Percentiles rank a stretch among this genome's conserved stretches.
phyloP scores from a whole-genome alignment of 2,113 vertebrate genomes.

The Meleagris gallopavo region DNA sequence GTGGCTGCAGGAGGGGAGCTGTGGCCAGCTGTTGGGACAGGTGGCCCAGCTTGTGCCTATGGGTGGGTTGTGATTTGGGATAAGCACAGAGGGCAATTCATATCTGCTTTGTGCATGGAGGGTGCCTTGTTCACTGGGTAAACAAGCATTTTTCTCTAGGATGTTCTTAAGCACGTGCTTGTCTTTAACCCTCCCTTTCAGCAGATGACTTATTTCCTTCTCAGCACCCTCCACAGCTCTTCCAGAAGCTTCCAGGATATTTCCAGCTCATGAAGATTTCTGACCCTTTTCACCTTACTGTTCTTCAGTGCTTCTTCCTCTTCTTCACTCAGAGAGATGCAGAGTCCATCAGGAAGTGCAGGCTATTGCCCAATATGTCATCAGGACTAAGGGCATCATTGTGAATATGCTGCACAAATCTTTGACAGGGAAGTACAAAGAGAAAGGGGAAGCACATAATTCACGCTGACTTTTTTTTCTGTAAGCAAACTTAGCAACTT shows the following conservation, averaged over 20 bases:
- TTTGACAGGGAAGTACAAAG: background rate
- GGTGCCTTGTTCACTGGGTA: background rate
- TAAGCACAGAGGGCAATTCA: background rate
- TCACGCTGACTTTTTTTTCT: background rate
- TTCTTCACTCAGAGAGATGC: background rate
- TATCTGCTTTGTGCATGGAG: no score
- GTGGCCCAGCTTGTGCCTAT: accelerated
- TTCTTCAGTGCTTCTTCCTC: background rate
- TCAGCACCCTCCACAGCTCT: background rate
- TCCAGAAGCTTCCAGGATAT: background rate
- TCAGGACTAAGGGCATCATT: background rate
- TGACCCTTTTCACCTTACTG: background rate
- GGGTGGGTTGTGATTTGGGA: background rate
- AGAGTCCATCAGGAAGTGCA: background rate
- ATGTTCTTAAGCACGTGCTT: background rate
- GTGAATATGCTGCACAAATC: background rate
- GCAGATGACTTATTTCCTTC: background rate
- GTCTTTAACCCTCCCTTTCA: background rate
- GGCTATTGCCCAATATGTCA: background rate
- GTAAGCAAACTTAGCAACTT: background rate
- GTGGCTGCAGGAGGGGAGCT: background rate
- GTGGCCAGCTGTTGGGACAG: background rate
- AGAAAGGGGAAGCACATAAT: background rate
- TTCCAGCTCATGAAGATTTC: background rate
- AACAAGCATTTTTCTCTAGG: background rate